phyloP scores from a whole-genome alignment of 2,888 invertebrate species.

The Leptopilina myrica region DNA sequence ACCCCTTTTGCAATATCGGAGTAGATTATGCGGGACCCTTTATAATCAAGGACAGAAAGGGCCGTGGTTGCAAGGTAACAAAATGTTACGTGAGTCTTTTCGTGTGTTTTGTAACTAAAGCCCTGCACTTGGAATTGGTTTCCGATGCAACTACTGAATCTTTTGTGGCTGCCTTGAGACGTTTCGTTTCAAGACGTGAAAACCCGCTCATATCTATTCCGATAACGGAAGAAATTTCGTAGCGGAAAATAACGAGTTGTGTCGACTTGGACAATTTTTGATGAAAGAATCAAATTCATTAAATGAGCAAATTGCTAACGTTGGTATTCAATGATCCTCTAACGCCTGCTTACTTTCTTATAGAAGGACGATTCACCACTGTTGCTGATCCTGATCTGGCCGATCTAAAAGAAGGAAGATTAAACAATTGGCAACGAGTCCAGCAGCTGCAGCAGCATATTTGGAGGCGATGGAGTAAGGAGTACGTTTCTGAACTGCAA shows the following conservation, averaged over 20 bases:
- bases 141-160: too few relatives aligned
- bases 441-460: neutral
- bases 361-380: too few relatives aligned
- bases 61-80: constrained; percentile 34
- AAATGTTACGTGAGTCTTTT: constrained; percentile 40
- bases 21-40: constrained; percentile 45
- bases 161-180: too few relatives aligned
- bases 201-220: too few relatives aligned
- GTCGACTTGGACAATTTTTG: constrained; percentile 41
- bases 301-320: neutral
- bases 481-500: neutral
- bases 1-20: constrained; percentile 37
- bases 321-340: neutral
- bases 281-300: neutral
- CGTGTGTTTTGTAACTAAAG: constrained; percentile 38
- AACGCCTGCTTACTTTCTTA: too few relatives aligned
- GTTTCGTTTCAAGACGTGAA: too few relatives aligned
- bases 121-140: neutral
- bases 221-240: too few relatives aligned
- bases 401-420: neutral
- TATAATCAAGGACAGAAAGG: constrained; percentile 34
- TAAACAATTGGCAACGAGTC: neutral
- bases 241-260: too few relatives aligned
- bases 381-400: too few relatives aligned
- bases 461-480: neutral